phyloP scores from a whole-genome alignment of 2,113 vertebrate species.

The Balaenoptera acutorostrata region DNA sequence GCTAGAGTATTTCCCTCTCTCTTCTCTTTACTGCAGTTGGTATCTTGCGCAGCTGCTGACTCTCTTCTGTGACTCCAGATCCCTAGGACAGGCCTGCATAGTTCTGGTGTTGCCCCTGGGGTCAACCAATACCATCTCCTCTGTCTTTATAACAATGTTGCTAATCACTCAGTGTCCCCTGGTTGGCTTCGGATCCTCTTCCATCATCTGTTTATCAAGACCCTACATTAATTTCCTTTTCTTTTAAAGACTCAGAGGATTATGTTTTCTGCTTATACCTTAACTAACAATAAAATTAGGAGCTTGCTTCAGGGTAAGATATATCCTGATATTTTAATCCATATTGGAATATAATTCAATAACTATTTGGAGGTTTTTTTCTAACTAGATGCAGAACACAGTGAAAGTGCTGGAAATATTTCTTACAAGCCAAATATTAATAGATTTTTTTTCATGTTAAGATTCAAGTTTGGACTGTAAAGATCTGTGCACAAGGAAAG shows the following conservation, averaged over 20 bases:
- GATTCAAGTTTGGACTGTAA: slow-evolving; percentile 14
- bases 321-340: slow-evolving; percentile 11
- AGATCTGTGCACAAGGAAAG: neutral
- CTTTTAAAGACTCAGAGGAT: neutral
- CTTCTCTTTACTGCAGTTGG: neutral
- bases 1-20: neutral
- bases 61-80: neutral
- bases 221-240: neutral
- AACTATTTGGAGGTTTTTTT: neutral
- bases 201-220: neutral
- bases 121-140: neutral
- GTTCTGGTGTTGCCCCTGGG: neutral
- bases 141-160: neutral
- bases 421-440: neutral
- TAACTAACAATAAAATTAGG: neutral
- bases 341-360: slow-evolving; percentile 6
- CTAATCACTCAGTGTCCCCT: neutral
- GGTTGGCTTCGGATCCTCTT: neutral
- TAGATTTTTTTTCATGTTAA: neutral
- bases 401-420: neutral
- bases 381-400: neutral
- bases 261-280: neutral
- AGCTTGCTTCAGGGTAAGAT: neutral
- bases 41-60: neutral
- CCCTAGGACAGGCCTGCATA: fast-evolving